A percentile compares a stretch with the other conserved stretches of the same genome.
Conservation (phyloP, 2,797 vertebrate species). For the Notolabrus celidotus region DNA sequence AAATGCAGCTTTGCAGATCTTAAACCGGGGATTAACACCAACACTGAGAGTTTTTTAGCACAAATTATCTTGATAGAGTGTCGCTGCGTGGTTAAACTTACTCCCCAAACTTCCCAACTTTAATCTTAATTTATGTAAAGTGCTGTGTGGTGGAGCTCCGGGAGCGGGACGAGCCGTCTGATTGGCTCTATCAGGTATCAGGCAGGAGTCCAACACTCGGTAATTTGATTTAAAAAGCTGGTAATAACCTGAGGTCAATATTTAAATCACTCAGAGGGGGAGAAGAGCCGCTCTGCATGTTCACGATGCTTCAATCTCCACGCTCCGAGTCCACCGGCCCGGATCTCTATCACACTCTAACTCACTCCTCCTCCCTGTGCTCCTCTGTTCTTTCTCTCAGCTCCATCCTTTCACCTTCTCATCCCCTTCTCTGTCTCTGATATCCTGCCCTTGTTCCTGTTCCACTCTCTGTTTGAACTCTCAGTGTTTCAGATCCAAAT, state of each 20-base stretch:
- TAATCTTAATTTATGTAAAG: slow-evolving; percentile 81
- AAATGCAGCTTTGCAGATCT: slow-evolving; percentile 61
- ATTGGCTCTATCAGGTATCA: slow-evolving; percentile 74
- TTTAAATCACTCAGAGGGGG: slow-evolving; percentile 68
- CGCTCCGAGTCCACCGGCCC: slow-evolving; percentile 15
- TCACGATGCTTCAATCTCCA: slow-evolving; percentile 55
- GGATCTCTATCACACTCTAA: slow-evolving; percentile 36
- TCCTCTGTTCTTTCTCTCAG: neutral
- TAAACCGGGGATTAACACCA: slow-evolving; percentile 63
- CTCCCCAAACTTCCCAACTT: slow-evolving; percentile 66
- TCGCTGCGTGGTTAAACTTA: slow-evolving; percentile 47
- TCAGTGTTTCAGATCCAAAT: too few species aligned
- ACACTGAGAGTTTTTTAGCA: slow-evolving; percentile 31
- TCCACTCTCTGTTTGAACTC: neutral
- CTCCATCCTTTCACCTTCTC: neutral
- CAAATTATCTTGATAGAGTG: slow-evolving; percentile 57
- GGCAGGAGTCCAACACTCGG: slow-evolving; percentile 71
- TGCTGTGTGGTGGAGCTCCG: slow-evolving; percentile 63
- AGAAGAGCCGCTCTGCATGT: slow-evolving; percentile 70
- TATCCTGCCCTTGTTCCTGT: too few species aligned
- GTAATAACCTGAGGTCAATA: slow-evolving; percentile 82
- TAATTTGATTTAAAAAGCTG: slow-evolving; percentile 82
- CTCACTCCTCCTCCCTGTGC: neutral
- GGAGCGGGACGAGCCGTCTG: slow-evolving; percentile 67
- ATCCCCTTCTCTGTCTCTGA: too few species aligned